These are phyloP conservation scores for Eudyptes chrysolophus DNA, from an alignment of 2,113 vertebrate species.

Conservation along the genomic window DNA sequence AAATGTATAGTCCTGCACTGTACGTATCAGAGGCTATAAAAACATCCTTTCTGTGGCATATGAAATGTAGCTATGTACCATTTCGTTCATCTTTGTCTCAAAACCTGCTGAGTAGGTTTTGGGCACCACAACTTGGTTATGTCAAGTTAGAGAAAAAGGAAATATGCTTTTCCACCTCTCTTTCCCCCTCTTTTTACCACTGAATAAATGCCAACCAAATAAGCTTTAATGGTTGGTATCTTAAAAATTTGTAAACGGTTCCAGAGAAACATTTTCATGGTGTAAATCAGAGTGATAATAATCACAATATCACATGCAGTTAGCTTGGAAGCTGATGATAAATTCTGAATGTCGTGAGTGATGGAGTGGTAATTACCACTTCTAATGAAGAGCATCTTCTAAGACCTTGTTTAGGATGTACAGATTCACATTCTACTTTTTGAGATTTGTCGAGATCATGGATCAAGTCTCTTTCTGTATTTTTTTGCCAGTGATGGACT, in stretches of 20 bases:
- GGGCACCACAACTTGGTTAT: not conserved
- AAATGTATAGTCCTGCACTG: not conserved
- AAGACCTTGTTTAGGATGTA: not conserved
- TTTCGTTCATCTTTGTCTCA: slow-evolving; percentile 16
- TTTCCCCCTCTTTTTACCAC: not conserved
- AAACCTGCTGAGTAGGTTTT: not conserved
- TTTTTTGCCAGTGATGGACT: not conserved
- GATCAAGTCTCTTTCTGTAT: not conserved
- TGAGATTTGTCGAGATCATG: not conserved
- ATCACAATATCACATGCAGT: not conserved
- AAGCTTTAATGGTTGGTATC: not conserved
- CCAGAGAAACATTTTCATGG: not conserved
- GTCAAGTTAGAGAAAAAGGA: not conserved
- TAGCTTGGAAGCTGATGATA: not conserved
- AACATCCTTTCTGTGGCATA: not conserved
- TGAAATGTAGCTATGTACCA: not conserved
- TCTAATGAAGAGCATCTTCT: not conserved
- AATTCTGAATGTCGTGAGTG: not conserved
- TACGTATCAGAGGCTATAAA: not conserved
- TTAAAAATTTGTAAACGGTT: slow-evolving; percentile 32
- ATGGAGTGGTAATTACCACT: not conserved
- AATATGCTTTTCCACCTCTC: not conserved
- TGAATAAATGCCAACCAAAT: not conserved
- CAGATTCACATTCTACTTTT: not conserved
- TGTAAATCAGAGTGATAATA: not conserved